Base-by-base conservation (phyloP, 2,797 vertebrate genomes). In the Danio aesculapii region DNA sequence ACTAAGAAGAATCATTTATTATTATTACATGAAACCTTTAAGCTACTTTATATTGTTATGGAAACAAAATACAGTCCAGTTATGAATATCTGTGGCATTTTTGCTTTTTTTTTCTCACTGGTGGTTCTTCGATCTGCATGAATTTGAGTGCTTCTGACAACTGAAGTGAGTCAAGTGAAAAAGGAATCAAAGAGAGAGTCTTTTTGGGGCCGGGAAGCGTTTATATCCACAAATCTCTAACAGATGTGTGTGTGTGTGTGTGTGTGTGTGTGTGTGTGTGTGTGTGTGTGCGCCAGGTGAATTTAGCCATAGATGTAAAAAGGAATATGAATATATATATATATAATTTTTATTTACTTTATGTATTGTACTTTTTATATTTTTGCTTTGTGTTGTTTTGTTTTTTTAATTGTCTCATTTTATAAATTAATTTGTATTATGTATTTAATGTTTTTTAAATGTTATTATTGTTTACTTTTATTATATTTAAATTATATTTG, bases 121-220 rank as follows among this genome's bases (percentile, higher is more conserved):
- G 41, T 77, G 44, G 17, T 77, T 55, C 43, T 68, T 13, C 46
- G 41, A 73, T 44, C 17, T 77, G 53, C 14, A 39, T 77, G 55
- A 67, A 78, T 78, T 43, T 78, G 10, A 78, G 66, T 69, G 66
- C 53, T 78, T 78, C 50, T 78, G 76, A 78, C 76, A 69, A 69
- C 76, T 69, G 53, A 11, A 59, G 66, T 49, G 76, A 69, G 53
- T 61, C 44, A 47, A 78, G 21, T 16, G 44, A 77, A 58, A 46
- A 68, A 67, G 58, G n/a, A 53, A 17, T 76, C 12, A 66, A 76
- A 76, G 61, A 66, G 50, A 44, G 71, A 14, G 44, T 68, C 78
- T 57, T 64, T 57, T 70, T 67, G n/a, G 52, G 7, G 11, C 49
- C 41, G 41, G 68, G 50, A 19, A 66, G 57, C 43, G 21, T 12